Evolutionary conservation across 2,888 invertebrate species (phyloP).

Genomic region (Tenthredo scrophulariae): DNA sequence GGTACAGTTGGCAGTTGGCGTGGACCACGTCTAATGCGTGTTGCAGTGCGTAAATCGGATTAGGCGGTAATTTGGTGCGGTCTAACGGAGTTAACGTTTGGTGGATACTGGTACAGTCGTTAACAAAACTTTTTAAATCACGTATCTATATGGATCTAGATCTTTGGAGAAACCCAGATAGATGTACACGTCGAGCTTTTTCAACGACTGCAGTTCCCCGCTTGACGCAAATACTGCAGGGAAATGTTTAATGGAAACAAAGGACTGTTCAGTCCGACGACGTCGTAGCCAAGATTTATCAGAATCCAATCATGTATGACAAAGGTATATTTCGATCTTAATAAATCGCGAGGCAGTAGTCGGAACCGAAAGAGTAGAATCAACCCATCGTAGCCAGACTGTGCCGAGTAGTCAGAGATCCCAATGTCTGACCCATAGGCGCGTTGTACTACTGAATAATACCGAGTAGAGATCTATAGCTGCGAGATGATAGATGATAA

Average conservation of each 20-base stretch:
- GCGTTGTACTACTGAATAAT: constrained; percentile 7
- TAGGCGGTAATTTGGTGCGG: constrained; percentile 53
- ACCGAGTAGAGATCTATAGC: not conserved
- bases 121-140: constrained; percentile 31
- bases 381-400: not conserved
- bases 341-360: not conserved
- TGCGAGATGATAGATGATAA: not conserved
- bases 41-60: constrained; percentile 51
- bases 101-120: constrained; percentile 47
- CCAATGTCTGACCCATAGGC: not conserved
- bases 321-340: not conserved
- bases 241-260: not conserved
- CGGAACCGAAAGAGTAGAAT: not conserved
- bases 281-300: not conserved
- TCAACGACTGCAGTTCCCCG: not conserved
- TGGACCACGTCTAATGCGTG: constrained; percentile 52
- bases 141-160: not conserved
- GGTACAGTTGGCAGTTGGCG: constrained; percentile 50
- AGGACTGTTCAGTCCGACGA: not conserved
- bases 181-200: not conserved
- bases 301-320: not conserved
- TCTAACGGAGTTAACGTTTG: constrained; percentile 53
- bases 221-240: not conserved
- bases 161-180: not conserved
- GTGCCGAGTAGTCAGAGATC: not conserved